A percentile compares a stretch with the other conserved stretches of the same genome.
These are phyloP conservation scores for Microchirus variegatus DNA, from an alignment of 2,797 vertebrate genomes.

Conservation along the genomic window DNA sequence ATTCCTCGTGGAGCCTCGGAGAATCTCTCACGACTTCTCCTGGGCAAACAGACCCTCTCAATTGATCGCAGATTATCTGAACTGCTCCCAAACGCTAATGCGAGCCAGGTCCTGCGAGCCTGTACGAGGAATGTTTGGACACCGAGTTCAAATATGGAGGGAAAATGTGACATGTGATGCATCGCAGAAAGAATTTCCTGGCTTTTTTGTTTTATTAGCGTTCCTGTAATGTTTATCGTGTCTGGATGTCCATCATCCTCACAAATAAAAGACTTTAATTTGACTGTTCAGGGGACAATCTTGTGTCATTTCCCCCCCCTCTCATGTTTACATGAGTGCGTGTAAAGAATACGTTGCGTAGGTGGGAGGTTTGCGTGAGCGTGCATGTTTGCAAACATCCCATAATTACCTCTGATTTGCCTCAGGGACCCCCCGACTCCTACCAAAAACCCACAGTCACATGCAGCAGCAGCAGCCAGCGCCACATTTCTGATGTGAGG, in stretches of 20 bases:
- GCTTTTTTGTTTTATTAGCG: constrained; percentile 5
- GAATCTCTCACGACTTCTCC: constrained; percentile 16
- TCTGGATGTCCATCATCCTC: constrained; percentile 15
- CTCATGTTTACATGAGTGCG: constrained; percentile 25
- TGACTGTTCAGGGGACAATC: background rate
- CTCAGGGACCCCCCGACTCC: constrained; percentile 26
- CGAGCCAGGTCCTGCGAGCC: constrained; percentile 39
- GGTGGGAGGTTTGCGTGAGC: constrained; percentile 23
- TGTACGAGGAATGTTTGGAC: constrained; percentile 40
- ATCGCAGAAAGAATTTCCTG: constrained; percentile 26
- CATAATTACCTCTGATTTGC: constrained; percentile 62
- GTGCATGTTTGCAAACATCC: constrained; percentile 55
- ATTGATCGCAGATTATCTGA: constrained; percentile 54
- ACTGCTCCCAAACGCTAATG: constrained; percentile 45
- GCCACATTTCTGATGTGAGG: constrained; percentile 8
- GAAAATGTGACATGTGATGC: constrained; percentile 33
- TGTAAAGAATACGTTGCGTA: constrained; percentile 11
- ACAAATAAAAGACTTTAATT: constrained; percentile 12
- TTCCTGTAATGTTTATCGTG: background rate
- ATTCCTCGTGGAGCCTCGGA: constrained; percentile 19
- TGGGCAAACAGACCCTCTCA: constrained; percentile 17
- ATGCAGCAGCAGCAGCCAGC: background rate
- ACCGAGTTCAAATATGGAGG: constrained; percentile 19
- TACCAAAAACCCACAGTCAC: constrained; percentile 28
- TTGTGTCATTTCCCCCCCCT: background rate